Base-by-base conservation (phyloP, 2,888 invertebrate species). In the Phrixothrix hirtus region DNA sequence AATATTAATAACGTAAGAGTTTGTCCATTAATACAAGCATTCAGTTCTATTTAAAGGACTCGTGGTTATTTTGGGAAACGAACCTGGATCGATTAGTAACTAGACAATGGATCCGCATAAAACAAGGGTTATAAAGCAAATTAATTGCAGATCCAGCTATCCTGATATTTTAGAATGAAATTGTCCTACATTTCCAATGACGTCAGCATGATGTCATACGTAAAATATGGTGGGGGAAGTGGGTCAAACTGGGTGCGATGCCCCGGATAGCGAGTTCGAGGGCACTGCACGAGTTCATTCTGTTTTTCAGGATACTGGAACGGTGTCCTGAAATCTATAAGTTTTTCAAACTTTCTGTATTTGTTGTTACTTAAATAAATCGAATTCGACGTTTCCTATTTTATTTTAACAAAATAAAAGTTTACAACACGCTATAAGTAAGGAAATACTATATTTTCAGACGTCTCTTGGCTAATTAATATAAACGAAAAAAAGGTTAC, bases 161-260 rank as follows among this genome's bases (percentile, higher is more conserved):
- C 39, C 56, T 74, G 77, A 78, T 79, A 79, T 81, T 82, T 81
- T 79, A 82, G 83, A 83, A 83, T 83, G 83, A 82, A 83, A 81
- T 80, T 81, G 81, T 79, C 80, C 82, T 75, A 79, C 78, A 81
- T 82, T 76, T 75, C 64, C 60, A 76, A 78, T 82, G 82, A 82
- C 82, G 82, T 82, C 81, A 82, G 78, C 74, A 55, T 69, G 71
- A 74, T 69, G 73, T 74, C 74, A 73, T 67, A 66, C 60, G 68
- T 68, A 60, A 52, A 56, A 56, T 29, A 34, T 52, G 35, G 52
- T 49, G 60, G 55, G 56, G 78, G 81, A 85, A 82, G 77, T 84
- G 77, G 84, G 83, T 83, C 83, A 80, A 77, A 77, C 79, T 80
- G 83, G 83, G 79, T 83, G 81, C 83, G 83, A 79, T 80, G 79